A percentile compares a stretch with the other conserved stretches of the same genome.
Conservation (phyloP, 2,797 vertebrate species). For the Cichlasoma orientale region DNA sequence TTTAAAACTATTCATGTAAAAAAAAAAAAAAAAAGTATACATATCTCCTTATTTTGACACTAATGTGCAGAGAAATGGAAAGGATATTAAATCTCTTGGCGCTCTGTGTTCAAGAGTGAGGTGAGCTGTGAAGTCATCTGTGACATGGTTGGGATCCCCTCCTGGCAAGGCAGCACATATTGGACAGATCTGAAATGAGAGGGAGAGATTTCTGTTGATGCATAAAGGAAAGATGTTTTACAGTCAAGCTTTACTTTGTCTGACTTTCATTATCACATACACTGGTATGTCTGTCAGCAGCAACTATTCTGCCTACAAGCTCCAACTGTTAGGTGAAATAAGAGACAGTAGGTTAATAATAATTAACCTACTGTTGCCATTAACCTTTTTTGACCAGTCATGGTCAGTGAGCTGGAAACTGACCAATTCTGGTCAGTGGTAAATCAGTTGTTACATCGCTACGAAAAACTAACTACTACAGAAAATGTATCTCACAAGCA, state of each 20-base stretch:
- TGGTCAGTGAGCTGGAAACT: background rate
- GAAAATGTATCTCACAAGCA: background rate
- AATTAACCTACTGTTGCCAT: background rate
- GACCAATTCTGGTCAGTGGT: background rate
- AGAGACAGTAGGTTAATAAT: background rate
- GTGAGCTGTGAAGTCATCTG: constrained; percentile 99
- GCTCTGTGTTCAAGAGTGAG: constrained; percentile 99
- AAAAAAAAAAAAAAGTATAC: background rate
- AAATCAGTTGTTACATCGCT: background rate
- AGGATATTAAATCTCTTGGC: constrained; percentile 99
- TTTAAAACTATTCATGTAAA: background rate
- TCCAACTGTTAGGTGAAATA: background rate
- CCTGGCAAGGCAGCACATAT: constrained; percentile 99
- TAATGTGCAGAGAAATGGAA: constrained; percentile 45
- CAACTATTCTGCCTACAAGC: background rate
- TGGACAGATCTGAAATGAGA: constrained; percentile 94
- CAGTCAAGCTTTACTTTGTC: too few species aligned
- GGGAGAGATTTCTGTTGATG: background rate
- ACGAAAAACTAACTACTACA: background rate
- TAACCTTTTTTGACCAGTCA: background rate
- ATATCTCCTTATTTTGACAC: background rate
- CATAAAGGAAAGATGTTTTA: background rate
- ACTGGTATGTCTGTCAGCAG: background rate
- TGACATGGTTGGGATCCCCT: constrained; percentile 99
- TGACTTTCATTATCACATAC: background rate